phyloP scores from a whole-genome alignment of 2,113 vertebrate genomes.

The Mionectes macconnelli region DNA sequence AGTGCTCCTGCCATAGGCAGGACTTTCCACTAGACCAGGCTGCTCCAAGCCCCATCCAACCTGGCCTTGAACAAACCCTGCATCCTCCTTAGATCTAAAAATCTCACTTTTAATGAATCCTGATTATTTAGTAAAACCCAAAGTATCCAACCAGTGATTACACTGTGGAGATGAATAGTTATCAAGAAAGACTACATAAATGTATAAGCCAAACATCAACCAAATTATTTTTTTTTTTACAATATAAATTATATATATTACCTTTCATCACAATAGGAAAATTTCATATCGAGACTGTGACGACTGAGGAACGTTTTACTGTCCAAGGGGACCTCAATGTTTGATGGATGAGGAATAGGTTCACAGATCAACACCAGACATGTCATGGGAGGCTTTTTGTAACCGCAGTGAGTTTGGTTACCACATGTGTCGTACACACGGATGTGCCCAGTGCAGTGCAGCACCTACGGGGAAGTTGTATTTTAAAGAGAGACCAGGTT shows the following conservation, averaged over 20 bases:
- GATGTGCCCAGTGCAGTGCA: constrained; percentile 93
- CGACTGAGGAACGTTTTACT: constrained; percentile 98
- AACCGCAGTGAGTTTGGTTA: constrained; percentile 77
- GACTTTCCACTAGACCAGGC: background rate
- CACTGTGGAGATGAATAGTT: background rate
- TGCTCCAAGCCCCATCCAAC: background rate
- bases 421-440: constrained; percentile 78
- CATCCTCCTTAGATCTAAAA: background rate
- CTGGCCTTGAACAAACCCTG: background rate
- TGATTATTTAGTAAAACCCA: background rate
- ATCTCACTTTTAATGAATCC: background rate
- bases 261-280: constrained; percentile 99
- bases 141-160: background rate
- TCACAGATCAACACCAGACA: constrained; percentile 96
- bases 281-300: constrained; percentile 98
- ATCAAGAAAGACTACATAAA: background rate
- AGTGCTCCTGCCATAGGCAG: background rate
- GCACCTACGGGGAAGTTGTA: constrained; percentile 75
- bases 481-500: background rate
- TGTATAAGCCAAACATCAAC: background rate
- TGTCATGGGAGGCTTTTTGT: constrained; percentile 84
- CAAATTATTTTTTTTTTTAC: background rate
- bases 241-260: constrained; percentile 36
- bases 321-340: constrained; percentile 96
- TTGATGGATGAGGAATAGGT: constrained; percentile 95